Evolutionary conservation across 1,140 invertebrate species (phyloP), one percentile per base, ranked within the genome.

Genomic region (Drosophila tsacasi): DNA sequence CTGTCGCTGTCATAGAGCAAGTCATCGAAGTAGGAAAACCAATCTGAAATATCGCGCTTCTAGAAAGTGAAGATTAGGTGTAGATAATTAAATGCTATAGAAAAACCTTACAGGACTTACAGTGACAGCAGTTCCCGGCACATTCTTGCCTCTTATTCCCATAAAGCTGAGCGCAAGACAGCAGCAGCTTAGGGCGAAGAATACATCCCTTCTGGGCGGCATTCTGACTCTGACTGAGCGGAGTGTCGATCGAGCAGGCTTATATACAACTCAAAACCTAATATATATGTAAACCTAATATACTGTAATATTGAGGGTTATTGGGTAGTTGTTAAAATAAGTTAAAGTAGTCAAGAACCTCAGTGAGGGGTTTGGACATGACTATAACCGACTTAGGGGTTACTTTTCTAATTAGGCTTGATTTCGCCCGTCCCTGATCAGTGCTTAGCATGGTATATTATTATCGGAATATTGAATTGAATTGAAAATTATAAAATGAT

Each of bases 161-260:
- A 46, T 25, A 9, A 49, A 40, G 37, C 13, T 39, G 3, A 78
- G n/a, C 5, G 37, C 19, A 6, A 89, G 49, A 63, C 66, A 78
- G 5, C 67, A 19, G 42, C 69, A 23, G 42, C 39, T 44, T 3
- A 87, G 35, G 13, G 59, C 27, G 0, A 63, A 6, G 32, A 71
- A 25, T 9, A 75, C 54, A 72, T 63, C 72, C 27, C 54, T 63
- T 61, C 69, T 52, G 52, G 59, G 23, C 32, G 66, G 62, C 84
- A 87, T 87, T 47, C 49, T 73, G 59, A 84, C 39, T 57, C 9
- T 23, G 46, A 87, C 81, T 87, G 69, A 67, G 27, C 15, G 6
- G 17, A 32, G 7, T 39, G 42, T 1, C 27, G 13, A 25, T 9
- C 54, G 46, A 25, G 46, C 35, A 10, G 9, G 37, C 63, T 87